phyloP scores from a whole-genome alignment of 1,140 invertebrate species.

The Caerostris extrusa region DNA sequence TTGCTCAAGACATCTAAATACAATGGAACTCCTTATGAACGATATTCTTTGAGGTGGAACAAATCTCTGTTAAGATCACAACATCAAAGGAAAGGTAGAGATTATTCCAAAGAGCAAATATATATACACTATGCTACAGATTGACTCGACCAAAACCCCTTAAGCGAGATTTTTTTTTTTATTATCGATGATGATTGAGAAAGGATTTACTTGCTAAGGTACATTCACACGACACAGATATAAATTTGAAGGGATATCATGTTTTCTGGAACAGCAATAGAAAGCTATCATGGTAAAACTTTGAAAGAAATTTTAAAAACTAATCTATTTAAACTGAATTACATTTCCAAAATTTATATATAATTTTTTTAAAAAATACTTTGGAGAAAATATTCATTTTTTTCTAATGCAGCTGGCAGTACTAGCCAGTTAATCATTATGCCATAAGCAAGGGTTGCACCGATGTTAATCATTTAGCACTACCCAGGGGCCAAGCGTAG shows the following conservation, averaged over 20 bases:
- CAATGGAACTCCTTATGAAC: background rate
- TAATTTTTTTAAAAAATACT: no score
- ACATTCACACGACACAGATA: background rate
- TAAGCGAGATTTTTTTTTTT: background rate
- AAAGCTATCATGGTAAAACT: background rate
- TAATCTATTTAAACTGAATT: no score
- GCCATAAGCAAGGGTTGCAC: no score
- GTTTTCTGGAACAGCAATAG: no score
- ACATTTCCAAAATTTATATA: no score
- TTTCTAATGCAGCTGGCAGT: no score
- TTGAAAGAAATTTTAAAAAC: background rate
- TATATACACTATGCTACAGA: background rate
- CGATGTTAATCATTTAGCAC: no score
- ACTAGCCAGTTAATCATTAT: no score
- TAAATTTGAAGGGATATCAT: no score
- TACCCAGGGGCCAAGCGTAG: no score
- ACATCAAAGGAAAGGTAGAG: background rate
- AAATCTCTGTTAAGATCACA: background rate
- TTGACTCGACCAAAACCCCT: no score
- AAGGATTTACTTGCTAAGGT: background rate
- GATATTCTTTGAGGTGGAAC: background rate
- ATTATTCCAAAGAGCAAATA: slow-evolving; percentile 1
- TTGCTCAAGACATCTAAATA: background rate
- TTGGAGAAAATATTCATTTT: no score
- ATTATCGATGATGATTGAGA: background rate